phyloP scores from a whole-genome alignment of 2,113 vertebrate genomes.

The Austrofundulus limnaeus region DNA sequence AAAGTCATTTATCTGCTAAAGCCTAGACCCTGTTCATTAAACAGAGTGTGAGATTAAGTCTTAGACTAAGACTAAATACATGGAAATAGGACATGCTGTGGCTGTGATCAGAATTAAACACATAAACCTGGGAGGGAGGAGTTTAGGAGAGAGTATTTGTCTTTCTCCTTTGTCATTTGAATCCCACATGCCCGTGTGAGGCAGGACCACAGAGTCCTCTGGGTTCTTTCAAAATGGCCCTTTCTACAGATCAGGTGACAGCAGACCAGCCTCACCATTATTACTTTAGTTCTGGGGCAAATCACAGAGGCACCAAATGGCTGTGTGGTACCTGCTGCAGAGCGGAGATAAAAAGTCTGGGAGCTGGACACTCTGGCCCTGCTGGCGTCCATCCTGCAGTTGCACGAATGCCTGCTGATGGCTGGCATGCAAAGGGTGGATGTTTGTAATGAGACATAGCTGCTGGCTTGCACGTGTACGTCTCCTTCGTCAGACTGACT shows the following conservation, averaged over 20 bases:
- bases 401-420: slow-evolving; percentile 26
- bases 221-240: slow-evolving; percentile 31
- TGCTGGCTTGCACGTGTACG: slow-evolving; percentile 16
- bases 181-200: not conserved
- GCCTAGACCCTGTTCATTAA: no score
- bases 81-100: not conserved
- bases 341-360: slow-evolving; percentile 58
- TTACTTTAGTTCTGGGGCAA: slow-evolving; percentile 49
- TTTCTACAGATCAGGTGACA: slow-evolving; percentile 44
- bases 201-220: slow-evolving; percentile 14
- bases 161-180: slow-evolving; percentile 11
- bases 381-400: slow-evolving; percentile 15
- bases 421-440: slow-evolving; percentile 31
- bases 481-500: slow-evolving; percentile 31
- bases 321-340: slow-evolving; percentile 54
- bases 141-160: slow-evolving; percentile 16
- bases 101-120: not conserved
- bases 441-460: slow-evolving; percentile 6
- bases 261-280: slow-evolving; percentile 47
- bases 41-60: no score
- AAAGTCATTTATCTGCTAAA: no score
- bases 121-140: not conserved
- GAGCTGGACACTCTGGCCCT: slow-evolving; percentile 32
- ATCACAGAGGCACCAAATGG: slow-evolving; percentile 61
- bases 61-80: not conserved